These are phyloP conservation scores for Carollia perspicillata DNA, from an alignment of 2,113 vertebrate genomes.

Conservation along the genomic window DNA sequence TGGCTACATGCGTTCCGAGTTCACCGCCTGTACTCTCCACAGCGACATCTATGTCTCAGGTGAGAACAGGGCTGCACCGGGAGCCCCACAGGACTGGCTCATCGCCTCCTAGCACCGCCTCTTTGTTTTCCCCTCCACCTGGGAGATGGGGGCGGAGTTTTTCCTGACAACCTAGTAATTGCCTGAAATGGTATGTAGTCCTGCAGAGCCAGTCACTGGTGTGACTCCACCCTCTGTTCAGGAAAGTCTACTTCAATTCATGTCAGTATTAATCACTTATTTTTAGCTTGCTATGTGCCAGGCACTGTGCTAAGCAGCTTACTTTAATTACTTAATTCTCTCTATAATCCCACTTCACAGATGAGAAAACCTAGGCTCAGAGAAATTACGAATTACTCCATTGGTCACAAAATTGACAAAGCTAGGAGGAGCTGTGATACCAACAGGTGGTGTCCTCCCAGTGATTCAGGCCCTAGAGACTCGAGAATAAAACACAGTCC, in stretches of 20 bases:
- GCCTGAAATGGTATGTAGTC: background rate
- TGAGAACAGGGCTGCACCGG: conserved; percentile 58
- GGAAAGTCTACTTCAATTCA: background rate
- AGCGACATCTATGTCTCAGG: conserved; percentile 89
- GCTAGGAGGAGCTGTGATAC: background rate
- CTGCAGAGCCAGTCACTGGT: background rate
- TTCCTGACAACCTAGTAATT: background rate
- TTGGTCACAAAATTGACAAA: background rate
- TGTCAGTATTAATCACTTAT: background rate
- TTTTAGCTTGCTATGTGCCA: background rate
- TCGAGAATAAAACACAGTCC: background rate
- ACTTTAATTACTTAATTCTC: background rate
- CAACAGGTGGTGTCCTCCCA: background rate
- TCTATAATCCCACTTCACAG: background rate
- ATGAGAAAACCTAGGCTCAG: background rate
- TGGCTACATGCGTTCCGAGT: conserved; percentile 85
- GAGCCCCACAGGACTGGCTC: background rate
- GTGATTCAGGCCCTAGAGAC: background rate
- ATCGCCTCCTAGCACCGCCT: fast-evolving
- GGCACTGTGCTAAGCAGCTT: background rate
- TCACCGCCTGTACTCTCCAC: conserved; percentile 84
- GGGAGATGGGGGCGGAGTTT: background rate
- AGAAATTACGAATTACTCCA: background rate
- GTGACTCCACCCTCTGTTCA: background rate
- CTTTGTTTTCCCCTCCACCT: background rate